Percentiles rank a stretch among this genome's conserved stretches.
Conservation (phyloP, 2,113 vertebrate species). For the Carlito syrichta region DNA sequence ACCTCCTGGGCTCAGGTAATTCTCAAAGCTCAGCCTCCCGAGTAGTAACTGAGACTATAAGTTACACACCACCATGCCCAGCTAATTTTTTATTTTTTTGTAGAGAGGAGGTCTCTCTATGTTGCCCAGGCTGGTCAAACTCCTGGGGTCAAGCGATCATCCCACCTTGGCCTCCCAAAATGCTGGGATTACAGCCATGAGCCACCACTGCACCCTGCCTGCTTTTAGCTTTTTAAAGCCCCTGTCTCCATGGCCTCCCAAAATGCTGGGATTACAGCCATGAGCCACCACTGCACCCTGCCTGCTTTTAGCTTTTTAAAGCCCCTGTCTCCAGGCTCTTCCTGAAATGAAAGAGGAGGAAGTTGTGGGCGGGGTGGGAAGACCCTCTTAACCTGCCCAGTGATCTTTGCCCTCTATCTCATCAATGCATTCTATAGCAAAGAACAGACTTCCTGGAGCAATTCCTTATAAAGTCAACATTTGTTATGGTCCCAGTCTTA, state of each 20-base stretch:
- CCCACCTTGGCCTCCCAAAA: no score
- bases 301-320: not conserved
- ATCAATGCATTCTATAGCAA: not conserved
- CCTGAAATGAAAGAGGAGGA: not conserved
- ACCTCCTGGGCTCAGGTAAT: no score
- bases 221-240: not conserved
- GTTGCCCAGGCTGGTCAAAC: not conserved
- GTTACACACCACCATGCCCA: no score
- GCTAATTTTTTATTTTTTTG: not conserved
- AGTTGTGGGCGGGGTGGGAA: not conserved
- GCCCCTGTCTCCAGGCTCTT: not conserved
- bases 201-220: not conserved
- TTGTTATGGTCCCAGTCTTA: not conserved
- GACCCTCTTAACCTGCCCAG: not conserved
- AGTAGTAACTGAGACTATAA: no score
- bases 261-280: no score
- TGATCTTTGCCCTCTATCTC: not conserved
- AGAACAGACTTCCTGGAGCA: not conserved
- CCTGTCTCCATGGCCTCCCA: not conserved
- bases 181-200: no score
- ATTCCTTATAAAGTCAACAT: not conserved
- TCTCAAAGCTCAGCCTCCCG: no score
- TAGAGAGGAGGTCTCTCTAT: not conserved
- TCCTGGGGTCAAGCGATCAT: not conserved
- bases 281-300: not conserved